Evolutionary conservation across 2,888 invertebrate genomes (phyloP).

Genomic region (Drosophila nr. medialis): DNA sequence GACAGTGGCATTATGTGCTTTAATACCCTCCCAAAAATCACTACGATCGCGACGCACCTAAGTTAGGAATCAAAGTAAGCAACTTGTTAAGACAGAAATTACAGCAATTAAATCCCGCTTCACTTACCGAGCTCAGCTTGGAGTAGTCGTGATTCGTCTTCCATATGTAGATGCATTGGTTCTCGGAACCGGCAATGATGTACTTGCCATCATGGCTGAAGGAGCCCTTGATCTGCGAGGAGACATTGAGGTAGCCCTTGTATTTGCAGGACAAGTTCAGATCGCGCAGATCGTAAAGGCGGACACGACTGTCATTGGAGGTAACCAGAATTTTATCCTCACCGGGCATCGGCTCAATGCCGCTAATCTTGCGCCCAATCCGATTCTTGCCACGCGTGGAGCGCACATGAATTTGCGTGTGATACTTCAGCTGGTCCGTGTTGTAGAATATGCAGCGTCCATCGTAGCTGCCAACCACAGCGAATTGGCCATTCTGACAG

Average conservation of each 20-base stretch:
- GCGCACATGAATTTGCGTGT: conserved; percentile 98
- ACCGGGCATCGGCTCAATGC: conserved; percentile 97
- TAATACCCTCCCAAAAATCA: conserved; percentile 98
- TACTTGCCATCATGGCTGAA: conserved; percentile 99
- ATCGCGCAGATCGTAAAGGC: conserved; percentile 97
- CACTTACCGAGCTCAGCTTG: conserved; percentile 92
- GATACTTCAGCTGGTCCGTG: conserved; percentile 98
- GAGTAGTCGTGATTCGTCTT: conserved; percentile 98
- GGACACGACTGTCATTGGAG: conserved; percentile 98
- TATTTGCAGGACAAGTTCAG: conserved; percentile 97
- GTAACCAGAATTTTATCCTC: conserved; percentile 98
- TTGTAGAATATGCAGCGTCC: conserved; percentile 99
- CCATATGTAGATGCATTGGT: conserved; percentile 99
- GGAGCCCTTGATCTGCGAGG: conserved; percentile 98
- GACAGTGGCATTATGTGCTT: conserved; percentile 97
- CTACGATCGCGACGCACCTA: conserved; percentile 95
- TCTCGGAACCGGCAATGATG: conserved; percentile 98
- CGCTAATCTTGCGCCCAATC: conserved; percentile 97
- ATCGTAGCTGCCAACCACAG: conserved; percentile 99
- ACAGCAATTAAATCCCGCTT: too few species aligned
- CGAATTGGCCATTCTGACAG: conserved; percentile 98
- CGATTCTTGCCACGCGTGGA: conserved; percentile 98
- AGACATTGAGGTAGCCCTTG: conserved; percentile 96
- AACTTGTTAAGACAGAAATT: neutral
- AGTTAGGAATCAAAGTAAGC: neutral